Evolutionary conservation across 2,888 invertebrate genomes (phyloP).

Genomic region (Heterodera filipjevi): DNA sequence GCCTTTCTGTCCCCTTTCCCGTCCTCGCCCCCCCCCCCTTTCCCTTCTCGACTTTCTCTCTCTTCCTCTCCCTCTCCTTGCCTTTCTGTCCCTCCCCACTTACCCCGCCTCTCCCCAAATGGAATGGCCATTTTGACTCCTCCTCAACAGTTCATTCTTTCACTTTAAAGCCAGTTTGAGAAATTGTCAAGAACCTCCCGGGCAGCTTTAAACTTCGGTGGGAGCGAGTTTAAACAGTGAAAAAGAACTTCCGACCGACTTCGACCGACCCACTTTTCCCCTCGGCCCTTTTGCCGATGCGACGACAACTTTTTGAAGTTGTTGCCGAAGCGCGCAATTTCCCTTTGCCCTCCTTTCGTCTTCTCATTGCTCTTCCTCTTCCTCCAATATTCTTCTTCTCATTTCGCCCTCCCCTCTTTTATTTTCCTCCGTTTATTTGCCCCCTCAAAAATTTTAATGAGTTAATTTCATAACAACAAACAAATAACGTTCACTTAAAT

Average conservation of each 20-base stretch:
- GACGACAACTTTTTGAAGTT: not conserved
- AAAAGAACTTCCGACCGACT: not conserved
- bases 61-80: not conserved
- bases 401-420: too few species aligned
- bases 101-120: not conserved
- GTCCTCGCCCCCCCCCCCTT: not conserved
- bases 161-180: not conserved
- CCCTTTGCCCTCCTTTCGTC: not conserved
- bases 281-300: not conserved
- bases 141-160: not conserved
- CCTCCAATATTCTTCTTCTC: not conserved
- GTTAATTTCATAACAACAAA: too few species aligned
- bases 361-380: not conserved
- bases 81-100: not conserved
- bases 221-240: not conserved
- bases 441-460: too few species aligned
- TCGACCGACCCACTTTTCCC: slow-evolving; percentile 4
- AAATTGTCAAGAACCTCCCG: not conserved
- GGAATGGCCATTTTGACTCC: not conserved
- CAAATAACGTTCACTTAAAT: too few species aligned
- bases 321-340: too few species aligned
- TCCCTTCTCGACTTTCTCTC: not conserved
- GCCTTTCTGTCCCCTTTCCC: not conserved
- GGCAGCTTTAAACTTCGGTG: not conserved
- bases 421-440: not conserved